Evolutionary conservation across 1,140 invertebrate species (phyloP).

Genomic region (Cyrtorhinus lividipennis): DNA sequence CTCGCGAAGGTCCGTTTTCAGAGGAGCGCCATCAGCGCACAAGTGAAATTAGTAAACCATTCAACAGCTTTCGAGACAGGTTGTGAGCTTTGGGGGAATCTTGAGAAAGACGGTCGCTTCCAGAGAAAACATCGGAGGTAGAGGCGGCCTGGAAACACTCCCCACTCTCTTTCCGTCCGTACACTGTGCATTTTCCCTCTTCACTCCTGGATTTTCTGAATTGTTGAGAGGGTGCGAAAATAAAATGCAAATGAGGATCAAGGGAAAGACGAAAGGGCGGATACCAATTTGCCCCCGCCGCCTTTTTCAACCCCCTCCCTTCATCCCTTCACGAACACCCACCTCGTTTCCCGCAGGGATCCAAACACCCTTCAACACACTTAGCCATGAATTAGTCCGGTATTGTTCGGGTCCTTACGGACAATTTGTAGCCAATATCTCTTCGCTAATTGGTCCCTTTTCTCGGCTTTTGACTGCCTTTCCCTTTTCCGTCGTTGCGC

Average conservation of each 20-base stretch:
- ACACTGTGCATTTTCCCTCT: too few species aligned
- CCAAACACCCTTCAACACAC: conserved; percentile 8
- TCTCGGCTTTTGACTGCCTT: neutral
- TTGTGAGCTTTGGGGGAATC: too few species aligned
- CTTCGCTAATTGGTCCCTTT: conserved; percentile 15
- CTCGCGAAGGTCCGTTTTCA: too few species aligned
- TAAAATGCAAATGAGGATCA: neutral
- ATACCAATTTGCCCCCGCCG: neutral
- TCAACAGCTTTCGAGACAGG: too few species aligned
- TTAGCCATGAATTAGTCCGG: conserved; percentile 12
- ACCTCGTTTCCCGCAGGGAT: too few species aligned
- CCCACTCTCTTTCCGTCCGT: too few species aligned
- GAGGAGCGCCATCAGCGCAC: too few species aligned
- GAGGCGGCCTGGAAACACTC: too few species aligned
- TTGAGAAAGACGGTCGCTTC: too few species aligned
- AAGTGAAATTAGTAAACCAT: too few species aligned
- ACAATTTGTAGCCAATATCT: conserved; percentile 13
- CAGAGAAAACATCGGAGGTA: too few species aligned
- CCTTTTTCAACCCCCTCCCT: neutral
- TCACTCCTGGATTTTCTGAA: too few species aligned
- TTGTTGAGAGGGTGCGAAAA: neutral
- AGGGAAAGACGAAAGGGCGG: neutral
- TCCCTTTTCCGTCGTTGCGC: neutral
- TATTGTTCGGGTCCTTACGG: conserved; percentile 10
- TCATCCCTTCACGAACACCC: neutral